phyloP scores from a whole-genome alignment of 2,113 vertebrate species.

The Scortum barcoo region DNA sequence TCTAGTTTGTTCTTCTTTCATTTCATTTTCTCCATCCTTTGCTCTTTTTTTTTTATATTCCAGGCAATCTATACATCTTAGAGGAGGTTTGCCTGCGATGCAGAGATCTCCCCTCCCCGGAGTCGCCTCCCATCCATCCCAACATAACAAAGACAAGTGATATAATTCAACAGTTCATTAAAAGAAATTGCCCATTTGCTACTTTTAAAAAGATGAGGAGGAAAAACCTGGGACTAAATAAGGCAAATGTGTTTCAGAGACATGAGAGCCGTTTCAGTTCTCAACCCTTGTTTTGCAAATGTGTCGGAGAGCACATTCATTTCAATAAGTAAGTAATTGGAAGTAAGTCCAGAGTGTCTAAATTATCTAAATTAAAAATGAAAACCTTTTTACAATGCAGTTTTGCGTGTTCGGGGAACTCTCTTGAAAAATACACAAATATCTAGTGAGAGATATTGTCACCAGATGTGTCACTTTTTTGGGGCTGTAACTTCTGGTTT shows the following conservation, averaged over 20 bases:
- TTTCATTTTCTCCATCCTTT: neutral
- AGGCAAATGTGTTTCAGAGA: conserved; percentile 58
- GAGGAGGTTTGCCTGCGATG: neutral
- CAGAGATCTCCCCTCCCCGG: neutral
- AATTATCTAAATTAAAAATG: neutral
- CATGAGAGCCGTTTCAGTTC: neutral
- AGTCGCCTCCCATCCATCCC: neutral
- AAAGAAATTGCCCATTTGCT: conserved; percentile 10
- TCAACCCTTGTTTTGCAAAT: neutral
- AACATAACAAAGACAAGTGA: neutral
- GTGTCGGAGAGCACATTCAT: neutral
- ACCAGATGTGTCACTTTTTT: neutral
- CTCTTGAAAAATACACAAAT: too few relatives aligned
- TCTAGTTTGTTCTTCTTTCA: neutral
- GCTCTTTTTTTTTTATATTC: neutral
- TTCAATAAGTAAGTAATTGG: neutral
- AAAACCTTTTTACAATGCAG: neutral
- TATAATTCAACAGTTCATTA: neutral
- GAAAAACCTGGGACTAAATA: conserved; percentile 47
- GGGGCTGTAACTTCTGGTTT: neutral
- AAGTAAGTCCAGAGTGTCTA: neutral
- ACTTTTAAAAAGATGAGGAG: neutral
- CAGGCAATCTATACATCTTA: neutral
- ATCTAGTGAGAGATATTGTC: neutral
- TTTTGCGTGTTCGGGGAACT: neutral